phyloP scores from a whole-genome alignment of 1,140 invertebrate genomes.

The Vollenhovia emeryi region DNA sequence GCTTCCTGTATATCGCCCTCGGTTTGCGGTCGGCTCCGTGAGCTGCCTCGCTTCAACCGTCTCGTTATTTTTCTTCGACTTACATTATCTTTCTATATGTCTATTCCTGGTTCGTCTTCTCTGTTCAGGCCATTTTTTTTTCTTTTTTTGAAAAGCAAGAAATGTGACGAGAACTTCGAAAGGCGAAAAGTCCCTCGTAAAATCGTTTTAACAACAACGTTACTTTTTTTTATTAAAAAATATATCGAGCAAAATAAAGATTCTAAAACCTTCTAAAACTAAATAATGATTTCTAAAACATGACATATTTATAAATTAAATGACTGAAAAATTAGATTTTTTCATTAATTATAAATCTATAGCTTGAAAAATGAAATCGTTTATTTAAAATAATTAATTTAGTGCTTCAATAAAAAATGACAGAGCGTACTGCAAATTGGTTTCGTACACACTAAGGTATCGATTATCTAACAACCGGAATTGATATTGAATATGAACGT shows the following conservation, averaged over 20 bases:
- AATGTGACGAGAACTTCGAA: background rate
- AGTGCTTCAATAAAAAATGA: background rate
- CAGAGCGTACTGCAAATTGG: background rate
- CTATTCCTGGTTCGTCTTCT: background rate
- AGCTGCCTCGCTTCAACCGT: constrained; percentile 27
- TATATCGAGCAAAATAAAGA: background rate
- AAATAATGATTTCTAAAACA: too few species aligned
- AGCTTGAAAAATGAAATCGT: background rate
- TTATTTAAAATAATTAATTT: constrained; percentile 12
- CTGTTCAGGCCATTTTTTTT: background rate
- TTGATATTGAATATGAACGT: background rate
- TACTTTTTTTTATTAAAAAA: background rate
- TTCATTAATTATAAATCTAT: background rate
- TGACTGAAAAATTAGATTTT: background rate
- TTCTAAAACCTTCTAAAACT: too few species aligned
- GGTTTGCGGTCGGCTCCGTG: constrained; percentile 47
- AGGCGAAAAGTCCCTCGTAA: background rate
- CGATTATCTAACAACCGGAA: background rate
- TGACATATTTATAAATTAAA: background rate
- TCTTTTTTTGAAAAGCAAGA: background rate
- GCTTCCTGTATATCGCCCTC: constrained; percentile 60
- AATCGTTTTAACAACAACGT: background rate
- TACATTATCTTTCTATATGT: background rate
- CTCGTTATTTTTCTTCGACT: constrained; percentile 58
- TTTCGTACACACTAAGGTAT: background rate